Percentiles rank a stretch among this genome's conserved stretches.
Evolutionary conservation across 2,888 invertebrate species (phyloP).

Genomic region (Hydropsyche betteni): DNA sequence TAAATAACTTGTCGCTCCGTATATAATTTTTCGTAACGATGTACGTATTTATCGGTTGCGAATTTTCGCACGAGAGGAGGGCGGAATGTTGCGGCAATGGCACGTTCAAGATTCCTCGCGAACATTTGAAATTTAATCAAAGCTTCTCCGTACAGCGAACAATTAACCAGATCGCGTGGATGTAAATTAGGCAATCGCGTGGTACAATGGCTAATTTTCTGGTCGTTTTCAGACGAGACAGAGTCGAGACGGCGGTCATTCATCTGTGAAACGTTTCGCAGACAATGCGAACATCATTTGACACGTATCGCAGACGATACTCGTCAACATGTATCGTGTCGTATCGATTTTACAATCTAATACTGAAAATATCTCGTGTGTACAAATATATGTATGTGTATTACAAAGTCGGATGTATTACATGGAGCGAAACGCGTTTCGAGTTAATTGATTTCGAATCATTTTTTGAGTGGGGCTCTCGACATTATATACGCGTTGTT

Average conservation of each 20-base stretch:
- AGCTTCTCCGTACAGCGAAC: slow-evolving; percentile 16
- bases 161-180: slow-evolving; percentile 32
- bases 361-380: too few species aligned
- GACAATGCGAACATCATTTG: slow-evolving; percentile 5
- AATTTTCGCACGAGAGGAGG: background rate
- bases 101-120: slow-evolving; percentile 24
- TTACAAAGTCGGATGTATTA: too few species aligned
- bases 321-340: too few species aligned
- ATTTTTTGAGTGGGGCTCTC: too few species aligned
- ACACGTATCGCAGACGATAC: background rate
- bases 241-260: slow-evolving; percentile 17
- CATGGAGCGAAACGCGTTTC: too few species aligned
- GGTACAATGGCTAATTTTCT: slow-evolving; percentile 28
- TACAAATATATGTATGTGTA: too few species aligned
- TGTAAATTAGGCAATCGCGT: slow-evolving; percentile 31
- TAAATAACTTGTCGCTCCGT: background rate
- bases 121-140: slow-evolving; percentile 31
- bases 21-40: background rate
- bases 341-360: too few species aligned
- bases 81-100: slow-evolving; percentile 12
- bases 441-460: too few species aligned
- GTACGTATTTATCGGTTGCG: background rate
- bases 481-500: too few species aligned
- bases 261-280: slow-evolving; percentile 23
- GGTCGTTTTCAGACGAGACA: slow-evolving; percentile 33